These are phyloP conservation scores for Chironomus tepperi DNA, from an alignment of 1,140 invertebrate species.

Conservation along the genomic window DNA sequence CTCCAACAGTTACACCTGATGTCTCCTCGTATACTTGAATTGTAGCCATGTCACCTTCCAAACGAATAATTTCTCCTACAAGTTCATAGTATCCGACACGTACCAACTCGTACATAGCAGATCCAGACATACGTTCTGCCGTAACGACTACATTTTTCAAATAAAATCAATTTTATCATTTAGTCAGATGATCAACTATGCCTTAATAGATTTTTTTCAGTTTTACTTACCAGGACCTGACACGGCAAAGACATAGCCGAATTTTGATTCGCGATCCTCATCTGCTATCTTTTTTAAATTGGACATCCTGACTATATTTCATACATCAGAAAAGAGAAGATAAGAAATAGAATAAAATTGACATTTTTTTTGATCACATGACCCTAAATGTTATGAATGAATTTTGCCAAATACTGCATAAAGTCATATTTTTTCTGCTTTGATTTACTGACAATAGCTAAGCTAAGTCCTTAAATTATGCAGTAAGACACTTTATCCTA, in stretches of 20 bases:
- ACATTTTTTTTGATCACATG: too few relatives aligned
- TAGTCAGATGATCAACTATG: neutral
- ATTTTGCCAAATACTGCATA: too few relatives aligned
- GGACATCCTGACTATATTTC: constrained; percentile 42
- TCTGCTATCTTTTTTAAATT: constrained; percentile 65
- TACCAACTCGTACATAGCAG: constrained; percentile 58
- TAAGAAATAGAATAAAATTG: neutral
- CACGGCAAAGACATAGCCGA: constrained; percentile 93
- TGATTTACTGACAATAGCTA: too few relatives aligned
- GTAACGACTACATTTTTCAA: constrained; percentile 31
- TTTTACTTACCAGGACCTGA: constrained; percentile 83
- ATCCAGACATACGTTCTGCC: constrained; percentile 37
- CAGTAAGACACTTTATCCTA: too few relatives aligned
- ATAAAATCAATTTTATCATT: neutral
- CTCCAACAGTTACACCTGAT: constrained; percentile 76
- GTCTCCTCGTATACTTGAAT: constrained; percentile 75
- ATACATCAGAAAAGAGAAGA: too few relatives aligned
- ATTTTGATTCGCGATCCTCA: constrained; percentile 79
- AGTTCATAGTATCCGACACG: constrained; percentile 60
- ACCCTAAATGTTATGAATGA: too few relatives aligned
- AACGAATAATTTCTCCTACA: constrained; percentile 66
- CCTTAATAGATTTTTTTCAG: neutral
- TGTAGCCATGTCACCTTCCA: constrained; percentile 48
- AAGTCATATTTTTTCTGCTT: too few relatives aligned
- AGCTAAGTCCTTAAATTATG: too few relatives aligned